phyloP scores from a whole-genome alignment of 2,797 vertebrate genomes.

The Pipistrellus kuhlii region DNA sequence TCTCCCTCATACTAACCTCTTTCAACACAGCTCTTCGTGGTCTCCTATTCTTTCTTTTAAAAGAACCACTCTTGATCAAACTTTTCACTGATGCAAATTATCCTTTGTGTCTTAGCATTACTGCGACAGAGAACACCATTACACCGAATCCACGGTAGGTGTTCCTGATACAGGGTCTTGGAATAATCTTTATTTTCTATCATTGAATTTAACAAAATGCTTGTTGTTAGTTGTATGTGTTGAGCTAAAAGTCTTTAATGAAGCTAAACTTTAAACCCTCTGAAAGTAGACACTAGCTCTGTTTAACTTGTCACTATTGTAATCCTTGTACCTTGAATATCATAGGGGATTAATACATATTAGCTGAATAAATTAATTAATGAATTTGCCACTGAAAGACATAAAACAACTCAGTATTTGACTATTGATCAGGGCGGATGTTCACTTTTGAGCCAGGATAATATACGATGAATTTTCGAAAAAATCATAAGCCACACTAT shows the following conservation, averaged over 20 bases:
- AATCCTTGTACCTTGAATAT: not conserved
- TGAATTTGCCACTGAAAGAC: not conserved
- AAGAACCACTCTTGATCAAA: not conserved
- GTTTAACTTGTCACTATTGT: not conserved
- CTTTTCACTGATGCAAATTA: not conserved
- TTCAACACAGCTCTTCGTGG: not conserved
- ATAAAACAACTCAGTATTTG: conserved; percentile 44
- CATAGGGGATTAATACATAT: not conserved
- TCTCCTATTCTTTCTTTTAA: not conserved
- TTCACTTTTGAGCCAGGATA: conserved; percentile 28
- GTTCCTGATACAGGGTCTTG: not conserved
- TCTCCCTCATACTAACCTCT: not conserved
- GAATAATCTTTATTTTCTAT: not conserved
- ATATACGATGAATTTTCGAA: conserved; percentile 51
- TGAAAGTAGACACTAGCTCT: not conserved
- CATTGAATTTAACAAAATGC: not conserved
- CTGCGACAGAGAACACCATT: not conserved
- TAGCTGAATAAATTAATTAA: conserved; percentile 18
- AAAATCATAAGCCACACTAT: conserved; percentile 14
- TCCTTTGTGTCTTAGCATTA: not conserved
- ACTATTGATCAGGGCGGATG: not conserved
- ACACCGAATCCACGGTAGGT: not conserved
- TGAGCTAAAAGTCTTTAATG: not conserved
- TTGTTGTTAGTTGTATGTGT: not conserved
- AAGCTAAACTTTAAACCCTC: not conserved